These are phyloP conservation scores for Sweltsa coloradensis DNA, from an alignment of 1,140 invertebrate species.

Conservation along the genomic window DNA sequence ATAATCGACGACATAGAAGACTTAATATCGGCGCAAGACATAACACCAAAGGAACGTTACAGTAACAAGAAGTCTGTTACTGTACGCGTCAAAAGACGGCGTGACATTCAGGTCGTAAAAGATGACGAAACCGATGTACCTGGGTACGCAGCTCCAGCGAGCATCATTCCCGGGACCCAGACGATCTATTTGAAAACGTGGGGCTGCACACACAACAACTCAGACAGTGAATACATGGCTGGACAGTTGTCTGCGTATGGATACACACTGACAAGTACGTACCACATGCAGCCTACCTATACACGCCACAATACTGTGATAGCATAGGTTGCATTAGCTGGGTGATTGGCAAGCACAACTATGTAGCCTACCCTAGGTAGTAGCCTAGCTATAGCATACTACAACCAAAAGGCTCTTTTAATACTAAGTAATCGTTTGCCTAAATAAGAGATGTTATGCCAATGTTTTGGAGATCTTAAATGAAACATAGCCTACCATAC, in stretches of 20 bases:
- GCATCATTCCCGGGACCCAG: conserved; percentile 77
- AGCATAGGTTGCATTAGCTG: no score
- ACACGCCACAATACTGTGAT: no score
- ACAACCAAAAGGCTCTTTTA: no score
- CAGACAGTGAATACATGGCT: conserved; percentile 96
- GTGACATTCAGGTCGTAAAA: conserved; percentile 19
- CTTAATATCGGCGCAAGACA: conserved; percentile 61
- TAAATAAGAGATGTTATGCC: no score
- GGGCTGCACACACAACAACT: conserved; percentile 95
- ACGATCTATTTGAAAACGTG: conserved; percentile 91
- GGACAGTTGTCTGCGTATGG: conserved; percentile 81
- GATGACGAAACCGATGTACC: conserved; percentile 26
- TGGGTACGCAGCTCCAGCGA: conserved; percentile 31
- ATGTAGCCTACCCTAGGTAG: no score
- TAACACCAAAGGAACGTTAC: conserved; percentile 59
- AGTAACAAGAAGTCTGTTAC: conserved; percentile 51
- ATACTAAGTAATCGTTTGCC: no score
- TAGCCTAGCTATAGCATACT: no score
- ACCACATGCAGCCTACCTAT: no score
- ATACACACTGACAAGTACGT: conserved; percentile 57
- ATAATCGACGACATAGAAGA: conserved; percentile 70
- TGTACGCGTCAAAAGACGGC: conserved; percentile 40
- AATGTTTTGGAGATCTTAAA: no score
- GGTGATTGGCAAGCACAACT: no score
- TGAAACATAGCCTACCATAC: no score